A percentile compares a stretch with the other conserved stretches of the same genome.
phyloP scores from a whole-genome alignment of 2,797 vertebrate genomes.

The Sarcoramphus papa region DNA sequence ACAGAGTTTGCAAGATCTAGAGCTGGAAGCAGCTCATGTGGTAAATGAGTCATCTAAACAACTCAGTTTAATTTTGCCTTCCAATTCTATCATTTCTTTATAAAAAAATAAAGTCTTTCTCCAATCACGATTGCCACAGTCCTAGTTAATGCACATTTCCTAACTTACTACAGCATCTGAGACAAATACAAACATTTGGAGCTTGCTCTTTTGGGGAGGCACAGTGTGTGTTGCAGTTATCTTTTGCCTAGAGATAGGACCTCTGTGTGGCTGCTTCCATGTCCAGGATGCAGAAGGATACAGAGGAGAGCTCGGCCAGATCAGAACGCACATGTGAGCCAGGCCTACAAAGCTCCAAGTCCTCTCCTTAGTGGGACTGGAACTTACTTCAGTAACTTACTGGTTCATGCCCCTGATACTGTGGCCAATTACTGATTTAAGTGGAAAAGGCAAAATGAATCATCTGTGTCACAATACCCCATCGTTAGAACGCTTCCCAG shows the following conservation, averaged over 20 bases:
- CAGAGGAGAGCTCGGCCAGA: background rate
- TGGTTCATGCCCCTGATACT: background rate
- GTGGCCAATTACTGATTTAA: background rate
- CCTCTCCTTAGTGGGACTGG: background rate
- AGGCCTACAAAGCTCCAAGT: background rate
- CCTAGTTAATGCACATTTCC: background rate
- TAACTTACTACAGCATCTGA: background rate
- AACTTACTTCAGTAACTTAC: background rate
- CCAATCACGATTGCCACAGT: background rate
- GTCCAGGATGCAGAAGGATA: background rate
- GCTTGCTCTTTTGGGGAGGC: background rate
- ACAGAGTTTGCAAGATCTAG: background rate
- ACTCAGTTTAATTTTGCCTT: background rate
- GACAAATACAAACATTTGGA: background rate
- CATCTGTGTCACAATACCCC: background rate
- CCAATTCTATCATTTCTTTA: background rate
- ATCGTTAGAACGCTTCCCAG: background rate
- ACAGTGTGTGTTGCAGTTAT: background rate
- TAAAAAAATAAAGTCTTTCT: background rate
- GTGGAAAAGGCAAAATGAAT: background rate
- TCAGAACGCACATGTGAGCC: background rate
- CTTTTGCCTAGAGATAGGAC: background rate
- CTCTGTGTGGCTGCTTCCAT: background rate
- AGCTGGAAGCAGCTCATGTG: constrained; percentile 22
- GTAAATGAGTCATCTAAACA: constrained; percentile 53